Evolutionary conservation across 2,797 vertebrate genomes (phyloP).

Genomic region (Sebastolobus altivelis): DNA sequence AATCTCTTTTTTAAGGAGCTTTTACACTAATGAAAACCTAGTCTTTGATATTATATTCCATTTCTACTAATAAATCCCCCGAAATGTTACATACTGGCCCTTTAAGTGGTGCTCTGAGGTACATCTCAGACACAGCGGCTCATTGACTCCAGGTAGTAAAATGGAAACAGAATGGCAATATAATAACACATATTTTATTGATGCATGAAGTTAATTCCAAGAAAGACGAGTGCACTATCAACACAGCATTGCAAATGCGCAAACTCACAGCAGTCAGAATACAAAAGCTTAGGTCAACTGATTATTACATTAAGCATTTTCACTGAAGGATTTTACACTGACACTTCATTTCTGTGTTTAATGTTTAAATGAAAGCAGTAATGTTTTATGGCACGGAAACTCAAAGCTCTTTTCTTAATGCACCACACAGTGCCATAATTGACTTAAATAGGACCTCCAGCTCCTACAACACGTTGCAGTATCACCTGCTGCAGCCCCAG

Average conservation of each 20-base stretch:
- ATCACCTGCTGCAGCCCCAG: neutral
- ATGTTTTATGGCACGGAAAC: neutral
- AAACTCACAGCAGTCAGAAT: neutral
- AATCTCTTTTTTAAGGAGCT: no score
- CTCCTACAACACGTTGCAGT: conserved; percentile 2
- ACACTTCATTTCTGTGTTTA: conserved; percentile 13
- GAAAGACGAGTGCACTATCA: neutral
- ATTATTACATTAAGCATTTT: neutral
- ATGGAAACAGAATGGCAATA: neutral
- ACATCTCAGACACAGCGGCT: neutral
- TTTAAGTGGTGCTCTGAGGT: neutral
- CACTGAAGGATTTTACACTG: neutral
- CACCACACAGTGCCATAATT: neutral
- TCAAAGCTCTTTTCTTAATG: neutral
- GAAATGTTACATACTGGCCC: no score
- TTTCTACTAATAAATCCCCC: no score
- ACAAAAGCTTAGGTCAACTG: neutral
- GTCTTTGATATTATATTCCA: no score
- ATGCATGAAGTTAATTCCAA: neutral
- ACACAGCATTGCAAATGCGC: neutral
- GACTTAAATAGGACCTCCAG: conserved; percentile 8
- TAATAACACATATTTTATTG: conserved; percentile 8
- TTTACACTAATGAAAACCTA: no score
- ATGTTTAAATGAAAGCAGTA: neutral
- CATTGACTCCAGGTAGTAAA: neutral